phyloP scores from a whole-genome alignment of 2,113 vertebrate species.

The Macquaria ambigua region DNA sequence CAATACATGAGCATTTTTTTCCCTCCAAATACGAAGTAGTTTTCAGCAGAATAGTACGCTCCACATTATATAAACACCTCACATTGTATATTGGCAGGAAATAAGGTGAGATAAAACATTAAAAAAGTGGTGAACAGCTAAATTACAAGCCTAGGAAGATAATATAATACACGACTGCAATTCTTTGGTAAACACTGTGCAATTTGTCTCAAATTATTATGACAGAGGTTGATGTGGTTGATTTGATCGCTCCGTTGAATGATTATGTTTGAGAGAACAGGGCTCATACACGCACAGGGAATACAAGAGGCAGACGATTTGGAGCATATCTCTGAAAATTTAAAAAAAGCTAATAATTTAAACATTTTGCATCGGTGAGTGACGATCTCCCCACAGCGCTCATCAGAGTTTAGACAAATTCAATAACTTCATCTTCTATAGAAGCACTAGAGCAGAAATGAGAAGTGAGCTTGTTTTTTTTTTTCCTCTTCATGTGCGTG shows the following conservation, averaged over 20 bases:
- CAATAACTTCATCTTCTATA: conserved; percentile 56
- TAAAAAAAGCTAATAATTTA: conserved; percentile 30
- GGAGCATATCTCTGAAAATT: conserved; percentile 11
- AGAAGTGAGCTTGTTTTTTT: conserved; percentile 2
- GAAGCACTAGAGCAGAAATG: conserved; percentile 40
- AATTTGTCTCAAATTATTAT: conserved; percentile 2
- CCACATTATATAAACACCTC: conserved; percentile 14
- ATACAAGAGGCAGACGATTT: conserved; percentile 34
- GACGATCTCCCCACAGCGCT: conserved; percentile 25
- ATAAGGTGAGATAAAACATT: not conserved
- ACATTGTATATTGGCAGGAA: not conserved
- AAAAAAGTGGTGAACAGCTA: not conserved
- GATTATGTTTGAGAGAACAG: not conserved
- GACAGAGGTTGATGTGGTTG: conserved; percentile 6
- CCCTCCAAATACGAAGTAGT: conserved; percentile 4
- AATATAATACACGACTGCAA: not conserved
- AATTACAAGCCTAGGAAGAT: conserved; percentile 29
- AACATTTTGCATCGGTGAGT: conserved; percentile 43
- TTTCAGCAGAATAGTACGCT: not conserved
- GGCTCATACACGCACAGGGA: not conserved
- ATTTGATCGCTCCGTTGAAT: conserved; percentile 4
- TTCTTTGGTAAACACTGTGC: not conserved
- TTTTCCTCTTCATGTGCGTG: not conserved
- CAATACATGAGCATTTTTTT: not conserved
- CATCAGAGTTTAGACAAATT: conserved; percentile 52